Evolutionary conservation across 1,140 invertebrate species (phyloP).

Genomic region (silkworm (Bombyx mori)): DNA sequence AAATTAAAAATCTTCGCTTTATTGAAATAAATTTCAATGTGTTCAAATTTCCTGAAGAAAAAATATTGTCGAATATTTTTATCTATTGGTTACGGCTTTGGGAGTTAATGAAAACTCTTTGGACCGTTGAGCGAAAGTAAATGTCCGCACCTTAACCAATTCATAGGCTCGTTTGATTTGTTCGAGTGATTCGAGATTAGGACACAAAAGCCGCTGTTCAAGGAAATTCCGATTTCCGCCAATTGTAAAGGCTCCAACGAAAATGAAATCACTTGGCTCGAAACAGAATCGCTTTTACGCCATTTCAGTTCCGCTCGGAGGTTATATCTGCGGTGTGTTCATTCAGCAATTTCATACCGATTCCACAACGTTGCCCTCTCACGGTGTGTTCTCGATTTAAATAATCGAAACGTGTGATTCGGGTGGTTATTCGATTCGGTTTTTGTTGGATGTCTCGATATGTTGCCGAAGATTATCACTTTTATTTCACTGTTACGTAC

Average conservation of each 20-base stretch:
- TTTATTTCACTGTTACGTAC: no score
- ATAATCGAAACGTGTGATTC: no score
- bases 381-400: not conserved
- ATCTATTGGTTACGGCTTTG: not conserved
- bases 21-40: no score
- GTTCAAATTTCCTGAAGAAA: no score
- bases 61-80: no score
- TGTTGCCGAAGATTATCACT: no score
- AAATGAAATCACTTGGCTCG: slow-evolving; percentile 35
- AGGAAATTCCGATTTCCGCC: slow-evolving; percentile 36
- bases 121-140: slow-evolving; percentile 15
- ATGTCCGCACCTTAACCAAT: slow-evolving; percentile 18
- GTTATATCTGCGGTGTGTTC: slow-evolving; percentile 21
- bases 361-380: slow-evolving; percentile 8
- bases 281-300: slow-evolving; percentile 38
- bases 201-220: slow-evolving; percentile 25
- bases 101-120: slow-evolving; percentile 1
- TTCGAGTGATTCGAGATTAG: slow-evolving; percentile 30
- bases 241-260: slow-evolving; percentile 30
- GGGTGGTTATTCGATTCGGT: no score
- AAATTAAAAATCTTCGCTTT: no score
- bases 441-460: no score
- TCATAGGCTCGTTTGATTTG: slow-evolving; percentile 28
- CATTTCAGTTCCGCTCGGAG: slow-evolving; percentile 24
- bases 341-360: slow-evolving; percentile 22